A percentile compares a stretch with the other conserved stretches of the same genome.
Conservation (phyloP, 2,888 invertebrate species). For the Drosophila leonis region DNA sequence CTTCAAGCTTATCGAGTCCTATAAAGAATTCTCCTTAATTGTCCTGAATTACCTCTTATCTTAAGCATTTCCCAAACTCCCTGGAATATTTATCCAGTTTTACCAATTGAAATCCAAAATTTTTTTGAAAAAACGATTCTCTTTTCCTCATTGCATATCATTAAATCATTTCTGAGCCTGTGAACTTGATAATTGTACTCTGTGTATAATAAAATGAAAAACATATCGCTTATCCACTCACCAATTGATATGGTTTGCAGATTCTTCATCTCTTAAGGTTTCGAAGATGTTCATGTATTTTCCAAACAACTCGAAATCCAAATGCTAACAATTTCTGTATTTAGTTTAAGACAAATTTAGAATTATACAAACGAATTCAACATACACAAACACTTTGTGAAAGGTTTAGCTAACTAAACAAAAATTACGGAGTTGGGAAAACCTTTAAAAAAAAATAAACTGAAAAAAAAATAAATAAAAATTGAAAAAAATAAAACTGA, state of each 20-base stretch:
- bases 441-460: constrained; percentile 1
- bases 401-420: constrained; percentile 21
- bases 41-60: background rate
- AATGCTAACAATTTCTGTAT: background rate
- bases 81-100: no score
- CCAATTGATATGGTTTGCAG: background rate
- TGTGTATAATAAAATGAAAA: background rate
- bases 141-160: background rate
- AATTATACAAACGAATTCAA: no score
- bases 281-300: background rate
- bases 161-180: background rate
- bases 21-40: background rate
- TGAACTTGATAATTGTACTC: background rate
- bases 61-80: no score
- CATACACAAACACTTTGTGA: constrained; percentile 22
- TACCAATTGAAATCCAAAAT: background rate
- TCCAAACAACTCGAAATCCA: background rate
- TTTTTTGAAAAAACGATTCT: background rate
- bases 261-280: background rate
- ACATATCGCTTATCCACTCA: background rate
- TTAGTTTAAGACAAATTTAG: background rate
- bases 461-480: constrained; percentile 28
- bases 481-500: constrained; percentile 50
- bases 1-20: background rate
- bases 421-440: constrained; percentile 22